These are phyloP conservation scores for Syrrhaptes paradoxus DNA, from an alignment of 2,113 vertebrate genomes.

Conservation along the genomic window DNA sequence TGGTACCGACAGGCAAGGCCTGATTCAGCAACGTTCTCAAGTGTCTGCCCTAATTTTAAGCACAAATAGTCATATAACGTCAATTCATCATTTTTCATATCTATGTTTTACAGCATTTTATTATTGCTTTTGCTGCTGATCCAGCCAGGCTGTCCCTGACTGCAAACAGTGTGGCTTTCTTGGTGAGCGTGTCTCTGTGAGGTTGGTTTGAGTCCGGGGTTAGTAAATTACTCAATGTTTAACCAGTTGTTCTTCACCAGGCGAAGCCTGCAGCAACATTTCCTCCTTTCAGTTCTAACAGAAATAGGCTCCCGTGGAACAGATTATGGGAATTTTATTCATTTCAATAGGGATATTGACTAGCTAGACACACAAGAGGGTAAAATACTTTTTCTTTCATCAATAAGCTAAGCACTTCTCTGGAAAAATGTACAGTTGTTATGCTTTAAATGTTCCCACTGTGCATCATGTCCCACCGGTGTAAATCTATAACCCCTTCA, in stretches of 20 bases:
- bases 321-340: constrained; percentile 10
- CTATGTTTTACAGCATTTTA: not conserved
- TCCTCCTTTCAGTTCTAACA: not conserved
- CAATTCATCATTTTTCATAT: constrained; percentile 18
- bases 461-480: not conserved
- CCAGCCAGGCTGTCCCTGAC: not conserved
- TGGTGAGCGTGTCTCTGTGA: not conserved
- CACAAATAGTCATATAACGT: not conserved
- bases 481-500: not conserved
- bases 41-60: constrained; percentile 45
- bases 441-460: not conserved
- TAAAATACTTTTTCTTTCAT: constrained; percentile 21
- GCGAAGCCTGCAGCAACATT: not conserved
- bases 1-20: not conserved
- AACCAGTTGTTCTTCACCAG: not conserved
- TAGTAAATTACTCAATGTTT: not conserved
- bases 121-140: not conserved
- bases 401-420: not conserved
- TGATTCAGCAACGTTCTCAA: constrained; percentile 24
- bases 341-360: constrained; percentile 2
- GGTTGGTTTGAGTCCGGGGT: constrained; percentile 13
- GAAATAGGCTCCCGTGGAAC: not conserved
- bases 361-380: not conserved
- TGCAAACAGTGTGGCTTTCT: not conserved
- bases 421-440: constrained; percentile 13